Percentiles rank a stretch among this genome's conserved stretches.
phyloP scores from a whole-genome alignment of 2,113 vertebrate species.

The Dascyllus trimaculatus region DNA sequence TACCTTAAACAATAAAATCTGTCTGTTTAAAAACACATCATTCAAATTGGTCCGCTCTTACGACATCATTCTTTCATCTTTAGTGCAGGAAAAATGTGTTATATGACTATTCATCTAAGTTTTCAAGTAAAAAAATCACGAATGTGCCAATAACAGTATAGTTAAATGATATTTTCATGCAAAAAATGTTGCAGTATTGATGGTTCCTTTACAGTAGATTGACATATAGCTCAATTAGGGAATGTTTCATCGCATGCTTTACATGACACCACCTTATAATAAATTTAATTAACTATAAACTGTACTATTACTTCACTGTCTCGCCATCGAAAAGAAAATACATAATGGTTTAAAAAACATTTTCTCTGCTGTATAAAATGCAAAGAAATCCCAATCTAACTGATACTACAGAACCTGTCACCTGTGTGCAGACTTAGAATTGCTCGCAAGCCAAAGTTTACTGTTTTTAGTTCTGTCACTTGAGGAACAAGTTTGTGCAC shows the following conservation, averaged over 20 bases:
- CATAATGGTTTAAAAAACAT: neutral
- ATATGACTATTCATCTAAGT: too few relatives aligned
- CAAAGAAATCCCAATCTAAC: neutral
- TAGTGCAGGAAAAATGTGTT: constrained; percentile 2
- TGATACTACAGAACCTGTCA: neutral
- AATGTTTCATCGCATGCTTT: neutral
- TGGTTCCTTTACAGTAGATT: neutral
- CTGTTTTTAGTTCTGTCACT: neutral
- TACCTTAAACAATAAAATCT: constrained; percentile 46
- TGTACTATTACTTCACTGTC: neutral
- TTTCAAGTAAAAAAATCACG: too few relatives aligned
- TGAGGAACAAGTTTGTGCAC: constrained; percentile 55
- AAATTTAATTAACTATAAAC: neutral
- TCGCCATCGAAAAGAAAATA: neutral
- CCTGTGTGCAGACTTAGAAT: neutral
- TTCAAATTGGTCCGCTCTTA: constrained; percentile 28
- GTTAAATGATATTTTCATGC: neutral
- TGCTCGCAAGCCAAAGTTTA: neutral
- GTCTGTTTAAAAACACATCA: constrained; percentile 54
- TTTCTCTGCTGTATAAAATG: too few relatives aligned
- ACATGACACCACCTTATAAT: neutral
- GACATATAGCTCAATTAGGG: neutral
- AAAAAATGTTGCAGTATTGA: neutral
- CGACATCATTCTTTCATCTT: neutral
- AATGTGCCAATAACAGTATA: too few relatives aligned